Conservation (phyloP, 2,113 vertebrate genomes). For the Cygnus buccinator region DNA sequence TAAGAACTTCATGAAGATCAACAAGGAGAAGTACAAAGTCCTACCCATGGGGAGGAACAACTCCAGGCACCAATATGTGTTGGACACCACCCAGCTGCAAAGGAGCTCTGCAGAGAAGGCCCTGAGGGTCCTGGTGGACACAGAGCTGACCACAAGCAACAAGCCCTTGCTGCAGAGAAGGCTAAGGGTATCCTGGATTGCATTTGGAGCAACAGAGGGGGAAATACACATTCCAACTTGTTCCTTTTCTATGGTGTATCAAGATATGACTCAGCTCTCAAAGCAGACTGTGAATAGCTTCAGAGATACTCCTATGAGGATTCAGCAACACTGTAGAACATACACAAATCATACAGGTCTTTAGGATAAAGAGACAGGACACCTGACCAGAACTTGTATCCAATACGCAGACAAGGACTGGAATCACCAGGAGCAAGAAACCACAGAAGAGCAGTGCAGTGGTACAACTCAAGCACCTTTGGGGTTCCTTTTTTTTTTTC, state of each 20-base stretch:
- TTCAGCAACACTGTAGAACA: neutral
- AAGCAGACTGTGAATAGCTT: neutral
- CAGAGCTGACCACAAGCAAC: neutral
- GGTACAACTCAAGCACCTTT: neutral
- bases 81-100: neutral
- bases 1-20: neutral
- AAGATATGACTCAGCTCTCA: neutral
- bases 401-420: neutral
- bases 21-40: neutral
- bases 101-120: neutral
- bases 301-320: neutral
- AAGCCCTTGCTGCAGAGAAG: neutral
- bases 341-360: neutral
- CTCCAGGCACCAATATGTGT: neutral
- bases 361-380: neutral
- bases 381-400: neutral
- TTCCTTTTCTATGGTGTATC: neutral
- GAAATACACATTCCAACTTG: neutral
- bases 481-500: neutral
- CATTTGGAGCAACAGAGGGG: neutral
- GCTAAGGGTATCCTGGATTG: neutral
- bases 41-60: neutral
- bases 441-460: neutral
- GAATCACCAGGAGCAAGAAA: neutral
- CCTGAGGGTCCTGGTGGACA: neutral